A percentile compares a stretch with the other conserved stretches of the same genome.
Evolutionary conservation across 2,113 vertebrate species (phyloP).

Genomic region (Falcunculus frontatus): DNA sequence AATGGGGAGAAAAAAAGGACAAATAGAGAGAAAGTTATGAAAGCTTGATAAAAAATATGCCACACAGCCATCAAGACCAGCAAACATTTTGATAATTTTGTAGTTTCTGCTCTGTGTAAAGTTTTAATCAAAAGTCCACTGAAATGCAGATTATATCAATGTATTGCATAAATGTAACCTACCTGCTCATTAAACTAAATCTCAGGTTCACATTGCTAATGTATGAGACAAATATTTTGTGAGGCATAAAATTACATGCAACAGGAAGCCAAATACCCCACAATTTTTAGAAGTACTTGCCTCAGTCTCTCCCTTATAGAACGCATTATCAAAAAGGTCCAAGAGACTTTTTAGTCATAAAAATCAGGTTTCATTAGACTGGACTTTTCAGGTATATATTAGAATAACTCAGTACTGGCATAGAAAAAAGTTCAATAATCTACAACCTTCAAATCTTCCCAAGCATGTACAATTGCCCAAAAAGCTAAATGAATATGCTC

Average conservation of each 20-base stretch:
- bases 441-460: neutral
- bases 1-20: neutral
- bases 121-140: neutral
- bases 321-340: neutral
- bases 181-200: neutral
- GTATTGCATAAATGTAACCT: neutral
- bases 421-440: neutral
- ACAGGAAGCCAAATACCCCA: neutral
- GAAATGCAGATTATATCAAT: neutral
- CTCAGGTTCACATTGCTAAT: neutral
- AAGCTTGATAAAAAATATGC: neutral
- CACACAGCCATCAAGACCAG: neutral
- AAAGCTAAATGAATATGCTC: neutral
- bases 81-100: neutral
- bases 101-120: neutral
- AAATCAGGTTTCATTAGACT: neutral
- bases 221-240: neutral
- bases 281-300: neutral
- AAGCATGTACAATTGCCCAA: neutral
- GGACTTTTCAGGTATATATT: neutral
- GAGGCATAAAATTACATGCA: neutral
- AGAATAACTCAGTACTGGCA: rapidly evolving
- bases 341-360: neutral
- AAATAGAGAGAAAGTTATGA: neutral
- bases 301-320: neutral